Conservation (phyloP, 2,888 invertebrate species). For the Campaea margaritaria region DNA sequence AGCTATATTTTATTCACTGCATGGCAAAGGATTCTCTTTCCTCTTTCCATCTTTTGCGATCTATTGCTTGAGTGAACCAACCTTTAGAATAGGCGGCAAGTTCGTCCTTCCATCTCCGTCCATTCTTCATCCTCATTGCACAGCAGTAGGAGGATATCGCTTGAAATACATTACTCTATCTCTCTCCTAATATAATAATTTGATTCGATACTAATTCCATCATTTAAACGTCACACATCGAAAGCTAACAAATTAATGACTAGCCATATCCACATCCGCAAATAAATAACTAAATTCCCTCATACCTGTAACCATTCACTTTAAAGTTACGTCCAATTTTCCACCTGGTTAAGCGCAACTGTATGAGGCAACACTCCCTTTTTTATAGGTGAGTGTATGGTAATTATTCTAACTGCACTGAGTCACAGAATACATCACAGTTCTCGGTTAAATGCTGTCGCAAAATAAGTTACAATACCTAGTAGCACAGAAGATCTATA, state of each 20-base stretch:
- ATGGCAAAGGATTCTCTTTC: too few relatives aligned
- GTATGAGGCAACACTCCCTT: constrained; percentile 32
- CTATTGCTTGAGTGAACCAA: too few relatives aligned
- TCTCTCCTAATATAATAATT: too few relatives aligned
- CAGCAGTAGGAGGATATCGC: too few relatives aligned
- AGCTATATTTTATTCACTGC: too few relatives aligned
- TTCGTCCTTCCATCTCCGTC: too few relatives aligned
- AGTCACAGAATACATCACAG: constrained; percentile 6
- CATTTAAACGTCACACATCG: too few relatives aligned
- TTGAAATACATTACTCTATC: too few relatives aligned
- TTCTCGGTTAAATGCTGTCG: constrained; percentile 4
- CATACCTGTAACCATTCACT: constrained; percentile 8
- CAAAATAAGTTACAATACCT: background rate
- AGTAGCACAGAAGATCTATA: background rate
- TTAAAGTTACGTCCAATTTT: constrained; percentile 25
- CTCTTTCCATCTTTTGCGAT: too few relatives aligned
- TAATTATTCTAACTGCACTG: constrained; percentile 67
- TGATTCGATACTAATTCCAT: too few relatives aligned
- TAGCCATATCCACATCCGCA: constrained; percentile 5
- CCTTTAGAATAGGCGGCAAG: too few relatives aligned
- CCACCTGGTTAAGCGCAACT: constrained; percentile 35
- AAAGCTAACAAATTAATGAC: background rate
- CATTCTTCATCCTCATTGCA: too few relatives aligned
- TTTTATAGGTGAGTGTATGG: constrained; percentile 37
- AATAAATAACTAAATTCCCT: background rate